phyloP scores from a whole-genome alignment of 2,888 invertebrate genomes.

The Caenorhabditis angaria region DNA sequence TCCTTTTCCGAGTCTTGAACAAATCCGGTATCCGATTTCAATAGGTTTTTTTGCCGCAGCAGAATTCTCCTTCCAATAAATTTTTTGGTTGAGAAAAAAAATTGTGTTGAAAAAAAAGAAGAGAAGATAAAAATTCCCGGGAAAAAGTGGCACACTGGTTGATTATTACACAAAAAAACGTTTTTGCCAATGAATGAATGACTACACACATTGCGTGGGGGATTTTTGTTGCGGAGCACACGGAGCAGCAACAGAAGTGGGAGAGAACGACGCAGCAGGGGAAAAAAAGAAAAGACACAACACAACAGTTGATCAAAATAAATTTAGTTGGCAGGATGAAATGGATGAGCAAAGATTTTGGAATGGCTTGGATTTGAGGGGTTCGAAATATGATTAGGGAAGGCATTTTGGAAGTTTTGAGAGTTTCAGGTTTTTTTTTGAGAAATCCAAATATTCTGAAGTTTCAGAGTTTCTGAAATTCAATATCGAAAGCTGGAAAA shows the following conservation, averaged over 20 bases:
- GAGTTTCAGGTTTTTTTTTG: no score
- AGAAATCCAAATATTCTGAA: no score
- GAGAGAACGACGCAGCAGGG: not conserved
- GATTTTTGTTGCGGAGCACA: not conserved
- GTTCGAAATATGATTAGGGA: no score
- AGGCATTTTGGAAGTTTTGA: no score
- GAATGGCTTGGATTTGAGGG: not conserved
- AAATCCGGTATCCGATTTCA: not conserved
- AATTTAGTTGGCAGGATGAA: not conserved
- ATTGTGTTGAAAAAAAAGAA: not conserved
- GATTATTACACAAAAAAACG: not conserved
- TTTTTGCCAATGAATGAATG: no score
- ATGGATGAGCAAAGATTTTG: not conserved
- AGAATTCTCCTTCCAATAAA: no score
- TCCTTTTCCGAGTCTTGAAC: not conserved
- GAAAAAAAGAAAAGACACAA: no score
- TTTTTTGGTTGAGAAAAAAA: not conserved
- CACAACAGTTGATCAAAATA: slow-evolving; percentile 3
- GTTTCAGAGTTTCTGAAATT: no score
- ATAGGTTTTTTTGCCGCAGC: not conserved
- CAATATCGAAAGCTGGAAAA: no score
- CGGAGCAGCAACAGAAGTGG: not conserved
- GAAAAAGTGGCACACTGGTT: slow-evolving; percentile 3
- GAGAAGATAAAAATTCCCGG: not conserved
- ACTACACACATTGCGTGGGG: no score